phyloP scores from a whole-genome alignment of 2,113 vertebrate genomes.

The Promerops cafer region DNA sequence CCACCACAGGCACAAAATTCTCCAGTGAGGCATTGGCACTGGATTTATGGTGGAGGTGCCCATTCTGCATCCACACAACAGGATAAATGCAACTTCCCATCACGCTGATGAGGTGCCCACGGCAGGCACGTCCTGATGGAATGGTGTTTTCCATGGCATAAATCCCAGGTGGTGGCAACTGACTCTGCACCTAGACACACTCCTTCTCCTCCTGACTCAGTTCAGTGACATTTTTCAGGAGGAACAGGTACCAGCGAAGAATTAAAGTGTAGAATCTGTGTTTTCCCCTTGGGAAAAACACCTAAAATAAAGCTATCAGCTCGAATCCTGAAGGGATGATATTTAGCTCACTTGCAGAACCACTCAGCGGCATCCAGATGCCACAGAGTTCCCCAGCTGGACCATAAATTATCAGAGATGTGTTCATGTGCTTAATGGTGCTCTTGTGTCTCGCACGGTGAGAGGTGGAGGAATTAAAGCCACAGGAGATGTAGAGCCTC shows the following conservation, averaged over 20 bases:
- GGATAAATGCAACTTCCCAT: not conserved
- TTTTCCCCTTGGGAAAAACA: not conserved
- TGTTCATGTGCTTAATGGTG: not conserved
- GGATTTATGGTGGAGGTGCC: not conserved
- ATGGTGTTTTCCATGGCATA: not conserved
- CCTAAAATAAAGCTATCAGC: slow-evolving; percentile 2
- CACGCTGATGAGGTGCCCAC: not conserved
- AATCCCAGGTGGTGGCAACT: not conserved
- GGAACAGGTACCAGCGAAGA: not conserved
- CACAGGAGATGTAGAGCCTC: not conserved
- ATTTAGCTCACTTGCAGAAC: not conserved
- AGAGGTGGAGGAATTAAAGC: not conserved
- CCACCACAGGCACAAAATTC: not conserved
- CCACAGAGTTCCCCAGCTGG: not conserved
- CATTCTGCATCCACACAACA: not conserved
- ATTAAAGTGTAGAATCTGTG: not conserved
- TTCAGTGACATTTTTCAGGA: not conserved
- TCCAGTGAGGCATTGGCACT: not conserved
- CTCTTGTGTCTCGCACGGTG: accelerated
- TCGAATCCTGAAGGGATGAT: not conserved
- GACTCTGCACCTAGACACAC: not conserved
- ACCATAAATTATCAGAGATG: not conserved
- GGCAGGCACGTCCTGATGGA: not conserved
- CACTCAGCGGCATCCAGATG: not conserved
- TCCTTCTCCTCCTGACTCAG: not conserved